Evolutionary conservation across 1,140 invertebrate species (phyloP).

Genomic region (Steinernema khuongi): DNA sequence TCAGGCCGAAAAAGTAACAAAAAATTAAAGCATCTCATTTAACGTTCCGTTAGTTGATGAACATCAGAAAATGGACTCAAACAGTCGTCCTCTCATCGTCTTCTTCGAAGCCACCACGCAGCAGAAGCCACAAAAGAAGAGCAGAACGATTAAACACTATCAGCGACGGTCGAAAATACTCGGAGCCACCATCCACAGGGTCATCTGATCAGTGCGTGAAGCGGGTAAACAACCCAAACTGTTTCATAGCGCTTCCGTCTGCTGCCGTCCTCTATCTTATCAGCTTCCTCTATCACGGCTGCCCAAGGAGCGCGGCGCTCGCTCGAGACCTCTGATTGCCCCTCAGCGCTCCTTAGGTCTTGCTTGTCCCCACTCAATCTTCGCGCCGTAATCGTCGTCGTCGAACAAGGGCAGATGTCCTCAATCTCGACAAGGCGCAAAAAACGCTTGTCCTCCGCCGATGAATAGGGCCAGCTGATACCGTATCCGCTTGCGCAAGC

Average conservation of each 20-base stretch:
- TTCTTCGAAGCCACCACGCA: too few species aligned
- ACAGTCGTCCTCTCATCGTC: too few species aligned
- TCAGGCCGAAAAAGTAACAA: too few species aligned
- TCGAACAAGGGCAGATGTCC: background rate
- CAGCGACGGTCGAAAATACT: background rate
- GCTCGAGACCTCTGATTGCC: background rate
- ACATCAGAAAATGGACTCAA: too few species aligned
- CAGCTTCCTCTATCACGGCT: background rate
- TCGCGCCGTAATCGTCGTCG: background rate
- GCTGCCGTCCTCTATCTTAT: background rate
- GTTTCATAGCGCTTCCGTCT: too few species aligned
- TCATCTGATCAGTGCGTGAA: background rate
- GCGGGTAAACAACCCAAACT: background rate
- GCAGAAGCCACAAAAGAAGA: too few species aligned
- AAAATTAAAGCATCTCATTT: too few species aligned
- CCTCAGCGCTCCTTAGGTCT: background rate
- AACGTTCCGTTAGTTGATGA: too few species aligned
- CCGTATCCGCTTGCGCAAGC: slow-evolving; percentile 16
- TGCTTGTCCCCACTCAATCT: slow-evolving; percentile 5
- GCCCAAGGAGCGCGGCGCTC: background rate
- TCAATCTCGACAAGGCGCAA: too few species aligned
- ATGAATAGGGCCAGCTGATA: slow-evolving; percentile 11
- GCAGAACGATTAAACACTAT: too few species aligned
- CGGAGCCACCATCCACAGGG: background rate
- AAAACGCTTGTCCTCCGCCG: background rate